phyloP scores from a whole-genome alignment of 2,797 vertebrate species.

The Octomys mimax region DNA sequence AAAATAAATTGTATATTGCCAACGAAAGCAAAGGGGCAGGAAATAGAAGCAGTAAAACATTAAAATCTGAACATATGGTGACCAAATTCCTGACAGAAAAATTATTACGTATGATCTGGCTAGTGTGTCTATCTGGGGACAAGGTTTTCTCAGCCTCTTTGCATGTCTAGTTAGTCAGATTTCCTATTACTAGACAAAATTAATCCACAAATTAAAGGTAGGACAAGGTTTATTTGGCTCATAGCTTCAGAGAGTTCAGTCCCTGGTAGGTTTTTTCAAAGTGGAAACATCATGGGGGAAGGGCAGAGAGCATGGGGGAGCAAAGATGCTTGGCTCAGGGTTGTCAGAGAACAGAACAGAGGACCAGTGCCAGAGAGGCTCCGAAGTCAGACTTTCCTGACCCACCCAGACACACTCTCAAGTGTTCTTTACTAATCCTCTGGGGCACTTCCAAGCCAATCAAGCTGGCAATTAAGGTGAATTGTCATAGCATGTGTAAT shows the following conservation, averaged over 20 bases:
- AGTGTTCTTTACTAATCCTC: neutral
- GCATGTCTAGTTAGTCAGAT: neutral
- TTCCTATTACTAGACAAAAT: neutral
- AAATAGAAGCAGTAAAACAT: conserved; percentile 33
- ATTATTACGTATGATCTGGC: neutral
- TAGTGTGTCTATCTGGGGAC: neutral
- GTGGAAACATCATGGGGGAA: too few relatives aligned
- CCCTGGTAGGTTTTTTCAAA: neutral
- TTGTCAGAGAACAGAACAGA: neutral
- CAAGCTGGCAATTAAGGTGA: neutral
- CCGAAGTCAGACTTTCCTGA: neutral
- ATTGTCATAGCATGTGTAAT: neutral
- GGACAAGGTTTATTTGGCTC: neutral
- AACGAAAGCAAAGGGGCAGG: neutral
- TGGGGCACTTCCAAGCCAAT: neutral
- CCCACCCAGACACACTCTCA: neutral
- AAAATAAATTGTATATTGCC: conserved; percentile 60
- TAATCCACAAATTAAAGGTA: neutral
- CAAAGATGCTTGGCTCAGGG: neutral
- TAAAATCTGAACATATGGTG: conserved; percentile 47
- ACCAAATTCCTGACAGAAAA: conserved; percentile 1
- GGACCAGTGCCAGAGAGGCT: neutral
- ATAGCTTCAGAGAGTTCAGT: neutral
- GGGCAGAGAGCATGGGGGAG: too few relatives aligned
- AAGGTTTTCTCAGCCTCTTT: neutral